A percentile compares a stretch with the other conserved stretches of the same genome.
Conservation (phyloP, 2,113 vertebrate species). For the Amphiprion ocellaris region DNA sequence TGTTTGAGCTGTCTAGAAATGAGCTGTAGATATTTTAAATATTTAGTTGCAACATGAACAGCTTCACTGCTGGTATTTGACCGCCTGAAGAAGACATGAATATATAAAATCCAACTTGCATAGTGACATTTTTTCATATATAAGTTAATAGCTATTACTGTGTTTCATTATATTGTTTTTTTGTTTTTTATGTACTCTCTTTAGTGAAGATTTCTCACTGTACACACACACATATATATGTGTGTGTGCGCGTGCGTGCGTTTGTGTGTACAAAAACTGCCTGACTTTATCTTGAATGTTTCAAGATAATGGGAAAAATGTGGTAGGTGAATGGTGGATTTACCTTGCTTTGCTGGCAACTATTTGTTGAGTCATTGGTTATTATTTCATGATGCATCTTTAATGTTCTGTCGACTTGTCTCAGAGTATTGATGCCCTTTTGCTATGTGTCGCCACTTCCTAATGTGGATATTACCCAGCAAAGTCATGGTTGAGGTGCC, state of each 20-base stretch:
- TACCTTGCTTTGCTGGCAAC: neutral
- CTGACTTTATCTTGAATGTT: neutral
- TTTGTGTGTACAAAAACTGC: neutral
- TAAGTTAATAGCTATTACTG: neutral
- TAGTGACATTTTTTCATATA: neutral
- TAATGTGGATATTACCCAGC: neutral
- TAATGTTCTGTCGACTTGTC: neutral
- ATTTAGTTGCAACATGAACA: neutral
- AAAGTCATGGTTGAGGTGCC: neutral
- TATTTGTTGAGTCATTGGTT: neutral
- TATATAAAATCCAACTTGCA: too few relatives aligned
- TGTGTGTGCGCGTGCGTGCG: too few relatives aligned
- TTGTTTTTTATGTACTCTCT: neutral
- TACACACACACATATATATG: too few relatives aligned
- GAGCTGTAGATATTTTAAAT: neutral
- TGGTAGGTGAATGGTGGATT: too few relatives aligned
- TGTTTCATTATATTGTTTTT: neutral
- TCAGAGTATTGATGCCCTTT: neutral
- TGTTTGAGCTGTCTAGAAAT: neutral
- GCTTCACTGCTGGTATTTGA: neutral
- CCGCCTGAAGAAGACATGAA: neutral
- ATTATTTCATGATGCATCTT: neutral
- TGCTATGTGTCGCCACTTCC: neutral
- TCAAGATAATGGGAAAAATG: too few relatives aligned
- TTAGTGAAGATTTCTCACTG: neutral